These are phyloP conservation scores for Diorhabda elongata DNA, from an alignment of 1,140 invertebrate species.

Conservation along the genomic window DNA sequence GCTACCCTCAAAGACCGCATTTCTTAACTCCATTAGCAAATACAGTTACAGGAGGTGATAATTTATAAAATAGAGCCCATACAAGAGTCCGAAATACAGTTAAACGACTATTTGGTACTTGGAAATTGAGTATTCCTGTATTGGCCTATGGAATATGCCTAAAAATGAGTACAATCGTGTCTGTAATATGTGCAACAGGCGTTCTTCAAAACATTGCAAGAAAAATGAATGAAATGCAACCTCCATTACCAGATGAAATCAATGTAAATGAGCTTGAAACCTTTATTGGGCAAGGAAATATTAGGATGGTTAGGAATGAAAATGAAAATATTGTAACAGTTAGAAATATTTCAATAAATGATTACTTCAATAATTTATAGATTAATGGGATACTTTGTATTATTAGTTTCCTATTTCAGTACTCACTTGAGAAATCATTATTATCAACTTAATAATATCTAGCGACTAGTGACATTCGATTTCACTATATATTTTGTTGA, in stretches of 20 bases:
- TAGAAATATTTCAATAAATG: too few relatives aligned
- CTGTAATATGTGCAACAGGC: conserved; percentile 10
- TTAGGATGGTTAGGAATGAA: not conserved
- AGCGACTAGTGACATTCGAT: too few relatives aligned
- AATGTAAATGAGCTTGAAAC: not conserved
- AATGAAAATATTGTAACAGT: not conserved
- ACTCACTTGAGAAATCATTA: too few relatives aligned
- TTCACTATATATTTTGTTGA: too few relatives aligned
- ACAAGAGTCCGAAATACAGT: conserved; percentile 17
- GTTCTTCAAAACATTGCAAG: conserved; percentile 14
- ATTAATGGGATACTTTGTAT: too few relatives aligned
- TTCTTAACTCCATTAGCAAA: conserved; percentile 20
- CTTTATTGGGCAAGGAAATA: not conserved
- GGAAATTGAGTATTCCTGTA: conserved; percentile 16
- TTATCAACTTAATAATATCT: too few relatives aligned
- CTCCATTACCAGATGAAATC: not conserved
- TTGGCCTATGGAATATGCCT: conserved; percentile 14
- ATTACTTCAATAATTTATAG: too few relatives aligned
- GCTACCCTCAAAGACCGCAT: conserved; percentile 17
- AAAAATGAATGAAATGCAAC: conserved; percentile 9
- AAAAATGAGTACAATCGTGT: conserved; percentile 2
- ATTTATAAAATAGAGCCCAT: conserved; percentile 14
- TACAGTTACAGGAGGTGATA: conserved; percentile 9
- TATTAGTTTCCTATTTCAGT: too few relatives aligned
- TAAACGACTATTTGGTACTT: conserved; percentile 16